These are phyloP conservation scores for Ceyx margarethae DNA, from an alignment of 2,113 vertebrate species.

Conservation along the genomic window DNA sequence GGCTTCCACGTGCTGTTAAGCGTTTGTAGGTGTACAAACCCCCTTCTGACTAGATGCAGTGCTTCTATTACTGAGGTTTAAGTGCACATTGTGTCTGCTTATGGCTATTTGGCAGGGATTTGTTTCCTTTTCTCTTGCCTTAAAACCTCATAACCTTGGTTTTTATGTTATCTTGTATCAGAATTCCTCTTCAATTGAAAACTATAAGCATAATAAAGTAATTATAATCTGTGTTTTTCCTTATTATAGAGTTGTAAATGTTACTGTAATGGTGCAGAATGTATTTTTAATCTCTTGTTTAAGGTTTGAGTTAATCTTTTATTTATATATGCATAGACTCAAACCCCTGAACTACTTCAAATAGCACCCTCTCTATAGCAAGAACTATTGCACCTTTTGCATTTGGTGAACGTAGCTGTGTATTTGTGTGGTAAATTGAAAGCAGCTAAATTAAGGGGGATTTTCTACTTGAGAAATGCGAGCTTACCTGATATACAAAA, in stretches of 20 bases:
- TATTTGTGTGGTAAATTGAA: neutral
- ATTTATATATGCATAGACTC: neutral
- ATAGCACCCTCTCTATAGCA: neutral
- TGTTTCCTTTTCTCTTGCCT: neutral
- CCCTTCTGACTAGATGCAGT: fast-evolving
- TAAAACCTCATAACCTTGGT: neutral
- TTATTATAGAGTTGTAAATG: neutral
- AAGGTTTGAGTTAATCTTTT: slow-evolving; percentile 19
- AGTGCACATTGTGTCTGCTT: fast-evolving
- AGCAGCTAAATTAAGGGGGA: neutral
- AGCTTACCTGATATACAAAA: neutral
- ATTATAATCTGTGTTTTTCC: neutral
- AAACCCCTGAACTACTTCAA: neutral
- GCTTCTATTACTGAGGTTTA: neutral
- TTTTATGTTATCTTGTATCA: neutral
- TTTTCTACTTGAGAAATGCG: neutral
- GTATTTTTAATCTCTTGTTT: neutral
- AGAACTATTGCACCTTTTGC: neutral
- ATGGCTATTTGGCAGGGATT: neutral
- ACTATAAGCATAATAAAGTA: neutral
- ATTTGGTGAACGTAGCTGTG: fast-evolving
- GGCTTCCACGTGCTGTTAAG: fast-evolving
- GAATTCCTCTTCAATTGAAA: neutral
- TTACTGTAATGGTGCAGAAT: neutral
- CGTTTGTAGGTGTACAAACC: fast-evolving